Evolutionary conservation across 2,888 invertebrate genomes (phyloP).

Genomic region (Zootermopsis nevadensis): DNA sequence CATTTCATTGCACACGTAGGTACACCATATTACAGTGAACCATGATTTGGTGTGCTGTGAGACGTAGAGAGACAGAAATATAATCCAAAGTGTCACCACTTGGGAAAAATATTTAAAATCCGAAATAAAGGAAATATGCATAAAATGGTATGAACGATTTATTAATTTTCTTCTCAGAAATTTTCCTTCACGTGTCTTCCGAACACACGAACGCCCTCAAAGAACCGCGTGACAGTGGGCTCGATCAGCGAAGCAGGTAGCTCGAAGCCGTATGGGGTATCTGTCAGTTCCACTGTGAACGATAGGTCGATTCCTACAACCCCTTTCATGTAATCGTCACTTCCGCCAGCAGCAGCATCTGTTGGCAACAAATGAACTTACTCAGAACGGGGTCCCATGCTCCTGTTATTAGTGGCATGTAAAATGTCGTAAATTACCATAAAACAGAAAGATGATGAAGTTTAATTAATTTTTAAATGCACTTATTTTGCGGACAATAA

Average conservation of each 20-base stretch:
- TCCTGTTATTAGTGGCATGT: no score
- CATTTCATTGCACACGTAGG: no score
- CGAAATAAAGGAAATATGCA: background rate
- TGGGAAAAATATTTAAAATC: no score
- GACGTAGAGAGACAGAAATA: no score
- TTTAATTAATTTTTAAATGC: no score
- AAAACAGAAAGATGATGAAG: no score
- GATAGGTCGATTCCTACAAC: constrained; percentile 68
- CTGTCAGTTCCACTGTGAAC: constrained; percentile 75
- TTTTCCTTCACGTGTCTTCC: constrained; percentile 53
- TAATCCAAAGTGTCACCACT: no score
- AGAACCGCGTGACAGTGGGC: constrained; percentile 70
- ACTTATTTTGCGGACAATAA: no score
- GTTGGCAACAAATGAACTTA: background rate
- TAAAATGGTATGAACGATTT: background rate
- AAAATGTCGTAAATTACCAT: no score
- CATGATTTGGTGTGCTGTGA: no score
- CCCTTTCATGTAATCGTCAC: constrained; percentile 74
- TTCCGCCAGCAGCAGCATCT: constrained; percentile 71
- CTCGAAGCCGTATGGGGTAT: constrained; percentile 69
- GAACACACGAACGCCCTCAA: constrained; percentile 68
- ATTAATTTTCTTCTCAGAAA: background rate
- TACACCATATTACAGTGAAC: no score
- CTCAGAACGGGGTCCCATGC: no score
- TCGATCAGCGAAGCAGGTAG: constrained; percentile 68